Percentiles rank a stretch among this genome's conserved stretches.
Evolutionary conservation across 2,888 invertebrate species (phyloP).

Genomic region (Biston betularia): DNA sequence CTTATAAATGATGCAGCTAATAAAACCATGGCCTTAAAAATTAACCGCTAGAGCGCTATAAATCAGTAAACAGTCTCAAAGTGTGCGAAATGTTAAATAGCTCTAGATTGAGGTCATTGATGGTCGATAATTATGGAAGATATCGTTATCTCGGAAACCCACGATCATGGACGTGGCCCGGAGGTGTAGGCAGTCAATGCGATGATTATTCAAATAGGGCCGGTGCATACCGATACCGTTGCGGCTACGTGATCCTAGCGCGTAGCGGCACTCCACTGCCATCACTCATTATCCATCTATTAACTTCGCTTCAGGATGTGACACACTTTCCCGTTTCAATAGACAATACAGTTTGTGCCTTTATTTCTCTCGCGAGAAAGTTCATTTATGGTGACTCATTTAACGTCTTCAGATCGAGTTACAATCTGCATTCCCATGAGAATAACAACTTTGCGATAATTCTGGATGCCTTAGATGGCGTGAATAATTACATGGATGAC

Average conservation of each 20-base stretch:
- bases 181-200: constrained; percentile 53
- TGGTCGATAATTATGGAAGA: constrained; percentile 41
- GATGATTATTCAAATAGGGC: constrained; percentile 77
- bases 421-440: constrained; percentile 61
- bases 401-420: constrained; percentile 36
- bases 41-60: constrained; percentile 24
- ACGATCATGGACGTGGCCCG: constrained; percentile 57
- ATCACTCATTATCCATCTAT: constrained; percentile 71
- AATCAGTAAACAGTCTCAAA: constrained; percentile 17
- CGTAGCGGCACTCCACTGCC: constrained; percentile 63
- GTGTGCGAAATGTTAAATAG: constrained; percentile 22
- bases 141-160: constrained; percentile 55
- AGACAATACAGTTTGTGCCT: constrained; percentile 50
- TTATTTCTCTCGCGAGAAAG: constrained; percentile 51
- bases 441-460: constrained; percentile 61
- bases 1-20: constrained; percentile 9
- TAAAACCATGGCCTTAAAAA: constrained; percentile 20
- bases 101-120: constrained; percentile 28
- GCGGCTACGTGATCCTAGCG: constrained; percentile 75
- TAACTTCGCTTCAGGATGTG: constrained; percentile 73
- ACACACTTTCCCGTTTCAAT: constrained; percentile 67
- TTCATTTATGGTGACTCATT: constrained; percentile 36
- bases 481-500: constrained; percentile 72
- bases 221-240: constrained; percentile 73
- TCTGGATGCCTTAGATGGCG: constrained; percentile 74